These are phyloP conservation scores for Platycnemis pennipes DNA, from an alignment of 2,888 invertebrate genomes.

Conservation along the genomic window DNA sequence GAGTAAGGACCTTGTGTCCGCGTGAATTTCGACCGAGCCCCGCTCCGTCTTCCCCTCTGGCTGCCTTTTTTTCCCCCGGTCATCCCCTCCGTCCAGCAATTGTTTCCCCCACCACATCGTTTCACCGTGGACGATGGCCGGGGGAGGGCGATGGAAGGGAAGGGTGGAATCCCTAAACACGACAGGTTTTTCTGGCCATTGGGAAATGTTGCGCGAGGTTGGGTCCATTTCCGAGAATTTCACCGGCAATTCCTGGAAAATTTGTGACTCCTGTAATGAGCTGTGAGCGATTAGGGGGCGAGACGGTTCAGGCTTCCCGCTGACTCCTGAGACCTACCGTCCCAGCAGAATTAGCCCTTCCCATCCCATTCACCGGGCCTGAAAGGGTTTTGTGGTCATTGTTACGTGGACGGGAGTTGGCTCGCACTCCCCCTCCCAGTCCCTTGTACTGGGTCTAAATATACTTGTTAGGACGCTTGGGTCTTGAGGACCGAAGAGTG, in stretches of 20 bases:
- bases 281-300: neutral
- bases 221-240: constrained; percentile 29
- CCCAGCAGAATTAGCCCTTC: neutral
- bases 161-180: neutral
- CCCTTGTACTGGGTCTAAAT: neutral
- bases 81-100: neutral
- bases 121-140: neutral
- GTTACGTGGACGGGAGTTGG: neutral
- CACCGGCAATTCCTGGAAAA: neutral
- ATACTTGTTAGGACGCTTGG: neutral
- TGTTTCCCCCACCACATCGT: neutral
- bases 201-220: neutral
- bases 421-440: neutral
- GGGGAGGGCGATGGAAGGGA: neutral
- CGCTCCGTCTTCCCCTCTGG: neutral
- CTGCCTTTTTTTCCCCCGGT: neutral
- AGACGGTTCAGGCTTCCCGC: neutral
- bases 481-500: neutral
- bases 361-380: constrained; percentile 8
- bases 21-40: neutral
- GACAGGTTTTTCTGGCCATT: neutral
- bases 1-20: neutral
- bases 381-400: neutral
- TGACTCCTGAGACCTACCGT: neutral
- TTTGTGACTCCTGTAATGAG: neutral